Evolutionary conservation across 37 sponge, comb jelly and placozoan genomes (phyloP).

Genomic region (Spongilla lacustris): DNA sequence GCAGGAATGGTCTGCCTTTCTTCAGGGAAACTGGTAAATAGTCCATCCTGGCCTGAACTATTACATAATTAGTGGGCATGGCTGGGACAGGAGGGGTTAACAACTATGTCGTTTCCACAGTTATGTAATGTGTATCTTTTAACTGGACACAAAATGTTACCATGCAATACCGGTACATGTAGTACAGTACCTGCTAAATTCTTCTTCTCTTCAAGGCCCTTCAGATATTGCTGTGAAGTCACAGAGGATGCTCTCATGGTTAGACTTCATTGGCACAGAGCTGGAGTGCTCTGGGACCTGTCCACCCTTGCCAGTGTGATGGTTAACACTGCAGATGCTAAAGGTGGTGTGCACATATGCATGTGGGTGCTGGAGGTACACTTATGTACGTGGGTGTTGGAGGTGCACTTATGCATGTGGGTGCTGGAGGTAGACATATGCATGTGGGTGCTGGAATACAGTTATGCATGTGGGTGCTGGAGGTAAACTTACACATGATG

Average conservation of each 20-base stretch:
- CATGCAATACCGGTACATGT: too few species aligned
- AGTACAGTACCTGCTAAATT: background rate
- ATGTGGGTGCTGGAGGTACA: background rate
- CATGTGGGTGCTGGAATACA: too few species aligned
- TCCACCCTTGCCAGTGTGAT: background rate
- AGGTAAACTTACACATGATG: too few species aligned
- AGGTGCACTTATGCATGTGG: background rate
- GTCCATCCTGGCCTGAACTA: conserved; percentile 15
- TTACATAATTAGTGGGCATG: background rate
- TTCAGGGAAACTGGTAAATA: conserved; percentile 42
- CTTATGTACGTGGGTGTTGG: background rate
- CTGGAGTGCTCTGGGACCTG: background rate
- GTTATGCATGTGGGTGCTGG: too few species aligned
- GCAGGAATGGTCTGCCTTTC: conserved; percentile 24
- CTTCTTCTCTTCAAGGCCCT: background rate
- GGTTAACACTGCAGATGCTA: background rate
- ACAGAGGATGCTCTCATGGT: background rate
- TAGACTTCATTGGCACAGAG: background rate
- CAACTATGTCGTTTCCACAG: too few species aligned
- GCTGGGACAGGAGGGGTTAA: background rate
- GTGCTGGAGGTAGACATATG: too few species aligned
- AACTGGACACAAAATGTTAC: too few species aligned
- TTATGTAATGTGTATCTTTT: too few species aligned
- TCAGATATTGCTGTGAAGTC: background rate
- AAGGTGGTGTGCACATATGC: too few species aligned